phyloP scores from a whole-genome alignment of 2,888 invertebrate species.

The Aleiodes testaceus region DNA sequence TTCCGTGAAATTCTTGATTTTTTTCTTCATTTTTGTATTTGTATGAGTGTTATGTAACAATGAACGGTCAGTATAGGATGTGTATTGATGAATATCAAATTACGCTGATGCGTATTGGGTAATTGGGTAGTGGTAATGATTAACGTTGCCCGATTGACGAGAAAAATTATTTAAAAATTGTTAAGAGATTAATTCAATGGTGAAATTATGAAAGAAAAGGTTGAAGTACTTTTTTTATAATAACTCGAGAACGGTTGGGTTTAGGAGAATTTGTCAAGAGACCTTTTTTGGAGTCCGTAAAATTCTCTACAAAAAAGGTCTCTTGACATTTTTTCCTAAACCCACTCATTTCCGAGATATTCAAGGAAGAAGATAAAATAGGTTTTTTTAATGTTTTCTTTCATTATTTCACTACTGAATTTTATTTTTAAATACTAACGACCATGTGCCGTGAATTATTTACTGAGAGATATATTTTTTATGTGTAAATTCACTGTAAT shows the following conservation, averaged over 20 bases:
- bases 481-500: not conserved
- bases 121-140: slow-evolving; percentile 7
- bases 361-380: not conserved
- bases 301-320: no score
- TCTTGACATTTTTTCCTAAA: no score
- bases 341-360: not conserved
- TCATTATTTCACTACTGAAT: not conserved
- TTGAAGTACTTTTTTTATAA: no score
- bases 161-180: not conserved
- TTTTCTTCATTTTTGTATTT: not conserved
- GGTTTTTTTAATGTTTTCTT: no score
- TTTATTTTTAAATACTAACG: slow-evolving; percentile 9
- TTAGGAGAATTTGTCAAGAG: no score
- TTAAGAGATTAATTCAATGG: not conserved
- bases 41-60: slow-evolving; percentile 25
- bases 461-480: slow-evolving; percentile 13
- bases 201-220: no score
- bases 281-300: no score
- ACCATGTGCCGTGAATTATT: slow-evolving; percentile 24
- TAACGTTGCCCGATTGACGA: slow-evolving; percentile 6
- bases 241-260: no score
- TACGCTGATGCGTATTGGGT: not conserved
- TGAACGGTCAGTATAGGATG: slow-evolving; percentile 28
- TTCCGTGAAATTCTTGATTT: slow-evolving; percentile 17
- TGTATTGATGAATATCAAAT: slow-evolving; percentile 27